Percentiles rank a stretch among this genome's conserved stretches.
Conservation (phyloP, 2,888 invertebrate species). For the Oligia latruncula region DNA sequence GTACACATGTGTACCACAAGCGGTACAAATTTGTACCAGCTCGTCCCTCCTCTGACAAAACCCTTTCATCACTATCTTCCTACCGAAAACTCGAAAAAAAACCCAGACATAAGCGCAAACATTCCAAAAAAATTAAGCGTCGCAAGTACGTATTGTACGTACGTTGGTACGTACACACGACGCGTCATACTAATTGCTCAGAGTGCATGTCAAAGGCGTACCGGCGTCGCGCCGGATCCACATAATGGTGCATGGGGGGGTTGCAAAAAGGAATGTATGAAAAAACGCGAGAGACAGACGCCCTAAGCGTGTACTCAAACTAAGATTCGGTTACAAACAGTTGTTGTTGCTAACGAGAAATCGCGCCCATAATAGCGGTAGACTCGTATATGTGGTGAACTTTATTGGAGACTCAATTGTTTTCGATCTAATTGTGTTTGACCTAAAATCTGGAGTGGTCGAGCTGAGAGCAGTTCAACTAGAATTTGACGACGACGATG, state of each 20-base stretch:
- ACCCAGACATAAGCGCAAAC: slow-evolving; percentile 57
- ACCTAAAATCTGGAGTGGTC: slow-evolving; percentile 42
- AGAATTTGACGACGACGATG: background rate
- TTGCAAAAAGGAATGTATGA: slow-evolving; percentile 84
- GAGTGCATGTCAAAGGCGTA: slow-evolving; percentile 89
- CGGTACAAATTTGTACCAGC: background rate
- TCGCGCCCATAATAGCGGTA: slow-evolving; percentile 68
- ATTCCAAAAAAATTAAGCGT: slow-evolving; percentile 65
- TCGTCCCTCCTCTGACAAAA: background rate
- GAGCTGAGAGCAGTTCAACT: slow-evolving; percentile 23
- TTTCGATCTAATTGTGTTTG: slow-evolving; percentile 52
- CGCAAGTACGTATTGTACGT: slow-evolving; percentile 64
- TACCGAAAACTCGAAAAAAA: slow-evolving; percentile 27
- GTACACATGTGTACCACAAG: background rate
- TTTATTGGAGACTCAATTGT: slow-evolving; percentile 57
- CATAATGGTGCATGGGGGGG: slow-evolving; percentile 87
- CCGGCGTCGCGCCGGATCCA: slow-evolving; percentile 89
- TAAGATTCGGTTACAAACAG: slow-evolving; percentile 85
- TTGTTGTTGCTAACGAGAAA: slow-evolving; percentile 80
- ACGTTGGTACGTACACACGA: slow-evolving; percentile 65
- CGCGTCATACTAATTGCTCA: slow-evolving; percentile 88
- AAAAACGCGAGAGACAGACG: slow-evolving; percentile 82
- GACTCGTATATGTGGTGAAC: slow-evolving; percentile 31
- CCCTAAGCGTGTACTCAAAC: slow-evolving; percentile 76
- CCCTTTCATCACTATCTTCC: slow-evolving; percentile 24